Evolutionary conservation across 2,797 vertebrate genomes (phyloP).

Genomic region (Ptychobarbus kaznakovi): DNA sequence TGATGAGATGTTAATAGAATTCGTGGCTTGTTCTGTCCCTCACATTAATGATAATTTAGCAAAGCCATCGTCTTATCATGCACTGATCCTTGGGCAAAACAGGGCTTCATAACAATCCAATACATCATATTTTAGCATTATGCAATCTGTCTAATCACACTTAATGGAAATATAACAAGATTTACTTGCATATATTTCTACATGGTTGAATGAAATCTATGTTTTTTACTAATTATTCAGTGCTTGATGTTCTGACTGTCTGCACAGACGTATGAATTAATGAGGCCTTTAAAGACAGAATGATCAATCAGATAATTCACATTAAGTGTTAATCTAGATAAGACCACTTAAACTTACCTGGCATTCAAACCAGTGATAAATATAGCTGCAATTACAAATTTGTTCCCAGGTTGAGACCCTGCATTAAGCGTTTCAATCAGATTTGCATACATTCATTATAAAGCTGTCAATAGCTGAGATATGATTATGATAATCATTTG

Average conservation of each 20-base stretch:
- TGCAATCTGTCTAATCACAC: not conserved
- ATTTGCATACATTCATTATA: not conserved
- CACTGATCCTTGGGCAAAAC: not conserved
- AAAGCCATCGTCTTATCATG: conserved; percentile 31
- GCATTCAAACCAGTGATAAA: not conserved
- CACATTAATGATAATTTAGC: conserved; percentile 54
- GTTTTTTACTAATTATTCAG: not conserved
- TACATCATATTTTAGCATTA: conserved; percentile 15
- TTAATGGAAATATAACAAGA: not conserved
- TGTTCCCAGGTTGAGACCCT: not conserved
- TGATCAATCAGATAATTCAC: not conserved
- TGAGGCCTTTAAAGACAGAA: not conserved
- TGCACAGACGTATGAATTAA: not conserved
- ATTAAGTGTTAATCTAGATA: conserved; percentile 10
- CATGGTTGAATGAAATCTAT: not conserved
- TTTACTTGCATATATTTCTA: not conserved
- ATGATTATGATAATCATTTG: not conserved
- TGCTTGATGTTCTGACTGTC: not conserved
- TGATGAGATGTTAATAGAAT: conserved; percentile 57
- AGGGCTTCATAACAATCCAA: conserved; percentile 27
- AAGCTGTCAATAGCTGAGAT: not conserved
- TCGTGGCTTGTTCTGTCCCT: conserved; percentile 35
- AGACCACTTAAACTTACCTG: not conserved
- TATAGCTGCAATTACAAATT: not conserved
- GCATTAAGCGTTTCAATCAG: not conserved